phyloP scores from a whole-genome alignment of 2,113 vertebrate genomes.

The Chloroceryle aenea region DNA sequence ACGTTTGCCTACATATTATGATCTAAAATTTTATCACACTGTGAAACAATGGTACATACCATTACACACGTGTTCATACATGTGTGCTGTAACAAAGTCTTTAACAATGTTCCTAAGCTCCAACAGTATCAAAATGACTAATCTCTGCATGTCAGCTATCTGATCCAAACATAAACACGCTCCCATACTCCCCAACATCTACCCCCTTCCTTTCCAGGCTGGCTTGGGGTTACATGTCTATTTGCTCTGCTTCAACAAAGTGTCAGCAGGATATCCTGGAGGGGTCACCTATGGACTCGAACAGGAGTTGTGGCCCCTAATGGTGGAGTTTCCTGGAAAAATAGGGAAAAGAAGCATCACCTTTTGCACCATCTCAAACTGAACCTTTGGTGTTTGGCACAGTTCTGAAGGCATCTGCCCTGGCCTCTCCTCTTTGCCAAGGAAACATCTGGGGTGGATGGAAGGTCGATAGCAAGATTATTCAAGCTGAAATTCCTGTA shows the following conservation, averaged over 20 bases:
- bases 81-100: accelerated
- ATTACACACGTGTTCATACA: accelerated
- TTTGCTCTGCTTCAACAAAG: background rate
- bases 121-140: background rate
- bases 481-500: background rate
- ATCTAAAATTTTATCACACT: background rate
- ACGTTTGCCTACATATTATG: background rate
- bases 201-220: background rate
- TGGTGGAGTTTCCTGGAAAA: background rate
- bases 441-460: too few species aligned
- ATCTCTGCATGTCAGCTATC: background rate
- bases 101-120: background rate
- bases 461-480: background rate
- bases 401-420: background rate
- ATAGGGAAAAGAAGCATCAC: background rate
- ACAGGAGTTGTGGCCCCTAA: background rate
- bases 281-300: background rate
- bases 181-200: background rate
- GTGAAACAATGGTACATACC: background rate
- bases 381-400: background rate
- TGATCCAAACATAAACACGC: background rate
- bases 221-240: background rate
- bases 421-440: background rate
- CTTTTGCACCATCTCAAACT: background rate
- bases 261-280: background rate